phyloP scores from a whole-genome alignment of 2,113 vertebrate species.

The Cynocephalus volans region DNA sequence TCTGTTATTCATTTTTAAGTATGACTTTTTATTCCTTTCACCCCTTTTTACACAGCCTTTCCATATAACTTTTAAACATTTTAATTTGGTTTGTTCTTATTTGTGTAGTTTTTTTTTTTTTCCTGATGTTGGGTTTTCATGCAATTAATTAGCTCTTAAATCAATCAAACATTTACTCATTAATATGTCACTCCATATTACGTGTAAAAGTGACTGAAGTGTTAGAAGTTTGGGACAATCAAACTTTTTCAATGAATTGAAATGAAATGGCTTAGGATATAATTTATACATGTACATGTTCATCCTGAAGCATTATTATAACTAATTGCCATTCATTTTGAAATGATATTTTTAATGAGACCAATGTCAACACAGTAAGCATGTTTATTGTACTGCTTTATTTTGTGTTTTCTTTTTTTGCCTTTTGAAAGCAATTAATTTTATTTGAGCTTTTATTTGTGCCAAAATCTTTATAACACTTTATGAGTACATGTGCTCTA shows the following conservation, averaged over 20 bases:
- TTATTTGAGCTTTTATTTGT: slow-evolving; percentile 66
- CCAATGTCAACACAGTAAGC: background rate
- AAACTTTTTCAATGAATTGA: background rate
- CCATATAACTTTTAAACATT: background rate
- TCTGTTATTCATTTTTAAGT: background rate
- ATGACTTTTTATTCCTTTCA: background rate
- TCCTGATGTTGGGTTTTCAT: background rate
- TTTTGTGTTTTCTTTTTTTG: background rate
- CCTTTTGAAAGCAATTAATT: slow-evolving; percentile 53
- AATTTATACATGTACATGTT: background rate
- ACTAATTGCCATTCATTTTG: slow-evolving; percentile 35
- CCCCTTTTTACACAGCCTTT: background rate
- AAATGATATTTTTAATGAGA: slow-evolving; percentile 34
- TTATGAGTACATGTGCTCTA: slow-evolving; percentile 57
- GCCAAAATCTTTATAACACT: slow-evolving; percentile 39
- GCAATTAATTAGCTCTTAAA: background rate
- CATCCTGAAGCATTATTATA: background rate
- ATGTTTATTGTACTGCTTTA: background rate
- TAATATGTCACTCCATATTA: background rate
- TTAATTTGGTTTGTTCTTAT: background rate
- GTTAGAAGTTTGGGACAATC: background rate
- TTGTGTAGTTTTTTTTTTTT: background rate
- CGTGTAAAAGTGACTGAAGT: background rate
- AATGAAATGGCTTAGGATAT: background rate
- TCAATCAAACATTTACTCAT: background rate